Evolutionary conservation across 2,113 vertebrate genomes (phyloP).

Genomic region (Lepidothrix coronata): DNA sequence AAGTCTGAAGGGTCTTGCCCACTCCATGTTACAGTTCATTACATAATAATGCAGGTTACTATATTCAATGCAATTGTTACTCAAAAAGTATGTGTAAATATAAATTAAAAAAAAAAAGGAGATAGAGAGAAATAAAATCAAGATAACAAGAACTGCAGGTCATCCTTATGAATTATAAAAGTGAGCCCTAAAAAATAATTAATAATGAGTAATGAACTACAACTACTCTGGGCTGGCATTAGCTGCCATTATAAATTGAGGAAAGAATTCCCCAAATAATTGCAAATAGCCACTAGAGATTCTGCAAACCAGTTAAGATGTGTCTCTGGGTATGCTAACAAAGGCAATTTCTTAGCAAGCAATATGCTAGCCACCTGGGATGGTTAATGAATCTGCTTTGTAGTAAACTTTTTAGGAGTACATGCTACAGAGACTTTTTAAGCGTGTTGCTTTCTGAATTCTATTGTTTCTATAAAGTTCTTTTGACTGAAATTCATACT

Average conservation of each 20-base stretch:
- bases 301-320: constrained; percentile 61
- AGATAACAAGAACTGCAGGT: not conserved
- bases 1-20: not conserved
- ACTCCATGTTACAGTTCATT: not conserved
- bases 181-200: constrained; percentile 9
- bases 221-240: constrained; percentile 54
- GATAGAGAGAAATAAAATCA: not conserved
- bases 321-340: constrained; percentile 70
- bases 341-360: constrained; percentile 74
- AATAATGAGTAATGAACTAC: constrained; percentile 29
- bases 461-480: not conserved
- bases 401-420: constrained; percentile 69
- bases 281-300: constrained; percentile 73
- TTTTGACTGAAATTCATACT: not conserved
- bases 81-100: not conserved
- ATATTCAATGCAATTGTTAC: fast-evolving
- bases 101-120: not conserved
- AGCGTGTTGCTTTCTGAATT: constrained; percentile 9
- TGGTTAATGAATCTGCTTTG: constrained; percentile 72
- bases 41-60: not conserved
- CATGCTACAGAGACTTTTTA: constrained; percentile 43
- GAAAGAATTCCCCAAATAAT: constrained; percentile 72
- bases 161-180: not conserved
- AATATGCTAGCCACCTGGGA: constrained; percentile 57
- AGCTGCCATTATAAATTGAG: constrained; percentile 69